Evolutionary conservation across 1,140 invertebrate genomes (phyloP).

Genomic region (Drosophila teissieri): DNA sequence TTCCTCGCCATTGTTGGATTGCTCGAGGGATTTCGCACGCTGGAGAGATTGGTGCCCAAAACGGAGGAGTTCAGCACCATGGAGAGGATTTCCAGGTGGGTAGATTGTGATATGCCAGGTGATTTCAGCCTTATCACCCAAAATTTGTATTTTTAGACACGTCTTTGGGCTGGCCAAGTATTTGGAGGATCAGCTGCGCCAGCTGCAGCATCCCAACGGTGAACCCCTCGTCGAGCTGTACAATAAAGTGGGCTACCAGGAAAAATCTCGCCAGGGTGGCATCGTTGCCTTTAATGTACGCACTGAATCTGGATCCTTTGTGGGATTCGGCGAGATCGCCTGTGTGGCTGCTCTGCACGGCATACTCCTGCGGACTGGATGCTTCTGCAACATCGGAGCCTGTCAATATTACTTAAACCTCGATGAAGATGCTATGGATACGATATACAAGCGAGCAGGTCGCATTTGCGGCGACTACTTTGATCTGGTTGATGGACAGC

Average conservation of each 20-base stretch:
- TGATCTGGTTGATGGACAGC: constrained; percentile 94
- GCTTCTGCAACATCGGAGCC: constrained; percentile 98
- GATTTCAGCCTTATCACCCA: no score
- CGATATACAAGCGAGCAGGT: constrained; percentile 91
- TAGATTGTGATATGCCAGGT: neutral
- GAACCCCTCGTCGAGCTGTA: constrained; percentile 90
- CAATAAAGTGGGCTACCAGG: constrained; percentile 88
- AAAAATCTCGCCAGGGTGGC: constrained; percentile 90
- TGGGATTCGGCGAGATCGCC: constrained; percentile 96
- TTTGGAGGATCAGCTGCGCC: constrained; percentile 88
- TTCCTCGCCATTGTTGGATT: constrained; percentile 94
- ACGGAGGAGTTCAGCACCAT: constrained; percentile 84
- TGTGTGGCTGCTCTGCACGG: constrained; percentile 94
- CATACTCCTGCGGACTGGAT: constrained; percentile 95
- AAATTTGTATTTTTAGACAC: constrained; percentile 87
- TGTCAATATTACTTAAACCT: constrained; percentile 93
- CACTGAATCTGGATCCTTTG: constrained; percentile 90
- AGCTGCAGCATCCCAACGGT: constrained; percentile 91
- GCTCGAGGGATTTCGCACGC: constrained; percentile 91
- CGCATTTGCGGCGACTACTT: constrained; percentile 96
- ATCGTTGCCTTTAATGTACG: constrained; percentile 96
- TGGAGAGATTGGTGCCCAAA: constrained; percentile 86
- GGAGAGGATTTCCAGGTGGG: constrained; percentile 86
- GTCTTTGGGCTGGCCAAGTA: constrained; percentile 91
- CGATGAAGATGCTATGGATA: constrained; percentile 88